Evolutionary conservation across 2,888 invertebrate genomes (phyloP).

Genomic region (Chouioia cunea): DNA sequence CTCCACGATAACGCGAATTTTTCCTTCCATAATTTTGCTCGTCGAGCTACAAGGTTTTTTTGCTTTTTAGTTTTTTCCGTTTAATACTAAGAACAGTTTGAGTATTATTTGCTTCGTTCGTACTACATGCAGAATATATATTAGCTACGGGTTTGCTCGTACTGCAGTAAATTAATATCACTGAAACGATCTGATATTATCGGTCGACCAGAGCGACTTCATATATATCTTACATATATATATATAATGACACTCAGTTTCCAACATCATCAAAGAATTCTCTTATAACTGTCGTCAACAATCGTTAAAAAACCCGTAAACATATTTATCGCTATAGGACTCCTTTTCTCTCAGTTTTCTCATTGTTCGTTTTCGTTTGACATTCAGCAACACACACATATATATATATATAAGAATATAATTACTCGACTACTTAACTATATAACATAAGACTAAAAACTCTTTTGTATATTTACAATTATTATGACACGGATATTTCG

Average conservation of each 20-base stretch:
- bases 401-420: constrained; percentile 42
- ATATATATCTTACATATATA: constrained; percentile 6
- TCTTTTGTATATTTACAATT: constrained; percentile 60
- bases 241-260: constrained; percentile 17
- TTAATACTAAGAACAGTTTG: constrained; percentile 41
- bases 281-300: constrained; percentile 24
- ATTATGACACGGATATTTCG: constrained; percentile 53
- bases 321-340: constrained; percentile 7
- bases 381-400: constrained; percentile 30
- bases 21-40: constrained; percentile 13
- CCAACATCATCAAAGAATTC: constrained; percentile 16
- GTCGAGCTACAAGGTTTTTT: constrained; percentile 1
- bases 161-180: constrained; percentile 26
- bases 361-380: constrained; percentile 17
- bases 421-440: constrained; percentile 45
- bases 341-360: constrained; percentile 4
- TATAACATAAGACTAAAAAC: constrained; percentile 44
- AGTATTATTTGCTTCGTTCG: constrained; percentile 41
- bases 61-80: constrained; percentile 1
- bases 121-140: constrained; percentile 38
- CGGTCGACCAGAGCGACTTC: constrained; percentile 13
- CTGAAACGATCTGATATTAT: constrained; percentile 15
- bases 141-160: constrained; percentile 17
- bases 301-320: constrained; percentile 12
- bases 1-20: constrained; percentile 8